Base-by-base conservation (phyloP, 2,797 vertebrate genomes). In the Argentina silus region DNA sequence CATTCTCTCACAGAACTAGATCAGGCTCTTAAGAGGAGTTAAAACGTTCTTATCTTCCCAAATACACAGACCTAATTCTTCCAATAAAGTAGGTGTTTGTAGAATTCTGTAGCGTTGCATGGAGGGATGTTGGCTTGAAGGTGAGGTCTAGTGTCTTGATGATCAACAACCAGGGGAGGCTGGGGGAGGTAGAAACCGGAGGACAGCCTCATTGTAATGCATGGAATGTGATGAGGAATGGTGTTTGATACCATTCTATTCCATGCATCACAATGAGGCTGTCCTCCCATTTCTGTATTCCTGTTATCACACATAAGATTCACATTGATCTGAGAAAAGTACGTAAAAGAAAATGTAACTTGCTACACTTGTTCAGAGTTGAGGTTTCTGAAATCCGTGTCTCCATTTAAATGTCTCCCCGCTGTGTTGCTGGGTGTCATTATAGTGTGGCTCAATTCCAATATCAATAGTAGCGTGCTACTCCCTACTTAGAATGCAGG, bases 271-370 rank as follows among this genome's bases (percentile, higher is more conserved):
- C 27, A 36, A 36, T 36, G 27, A 36, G 2, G 2, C 27, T 36
- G 2, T 36, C 27, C 27, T 36, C 27, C 27, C 27, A 36, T 36
- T 1, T 36, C 3, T 12, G 7, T 12, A 23, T 23, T 12, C 51
- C 44, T 36, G 27, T 1, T 36, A 11, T 73, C 56, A 47, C 72
- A 23, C 76, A 78, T 69, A 77, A 0, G 12, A 67, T 74, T 12
- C 44, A n/a, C 48, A 6, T 61, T 63, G 42, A 61, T 78, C 27
- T 23, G 3, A 63, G 12, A 63, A 70, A 70, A 65, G 47, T 21
- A 57, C 55, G 15, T 65, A 27, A 17, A 6, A 42, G 6, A 45
- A 27, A 6, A 2, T 11, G 12, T 43, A 12, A 19, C 36, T 23
- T n/a, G 42, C 42, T 21, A 6, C 19, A 7, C 10, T 0, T 23